Evolutionary conservation across 2,797 vertebrate species (phyloP).

Genomic region (Knipowitschia caucasica): DNA sequence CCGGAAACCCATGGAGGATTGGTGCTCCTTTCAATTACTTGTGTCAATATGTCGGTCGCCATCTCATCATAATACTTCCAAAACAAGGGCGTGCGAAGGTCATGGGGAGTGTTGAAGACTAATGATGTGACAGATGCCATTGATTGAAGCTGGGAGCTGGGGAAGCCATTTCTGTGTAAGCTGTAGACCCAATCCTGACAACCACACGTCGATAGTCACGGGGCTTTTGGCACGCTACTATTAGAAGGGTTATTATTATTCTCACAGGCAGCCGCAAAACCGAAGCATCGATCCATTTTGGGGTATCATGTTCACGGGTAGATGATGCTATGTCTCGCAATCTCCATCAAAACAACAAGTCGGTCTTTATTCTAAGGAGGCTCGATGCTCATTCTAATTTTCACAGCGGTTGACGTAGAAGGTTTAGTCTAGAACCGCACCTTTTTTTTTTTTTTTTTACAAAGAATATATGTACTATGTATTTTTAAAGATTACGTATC

Average conservation of each 20-base stretch:
- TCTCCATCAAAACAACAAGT: constrained; percentile 33
- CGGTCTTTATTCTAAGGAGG: constrained; percentile 33
- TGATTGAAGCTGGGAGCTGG: constrained; percentile 54
- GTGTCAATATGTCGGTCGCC: constrained; percentile 10
- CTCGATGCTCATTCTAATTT: no score
- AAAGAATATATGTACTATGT: no score
- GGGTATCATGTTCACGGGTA: constrained; percentile 41
- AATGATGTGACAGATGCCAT: constrained; percentile 60
- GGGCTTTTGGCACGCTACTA: constrained; percentile 46
- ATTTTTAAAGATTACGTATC: no score
- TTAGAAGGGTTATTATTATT: constrained; percentile 42
- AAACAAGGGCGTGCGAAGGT: constrained; percentile 54
- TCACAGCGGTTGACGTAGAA: no score
- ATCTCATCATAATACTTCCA: constrained; percentile 18
- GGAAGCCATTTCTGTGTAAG: constrained; percentile 45
- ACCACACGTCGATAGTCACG: constrained; percentile 38
- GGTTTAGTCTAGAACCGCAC: no score
- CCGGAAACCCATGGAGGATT: constrained; percentile 10
- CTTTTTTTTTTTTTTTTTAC: no score
- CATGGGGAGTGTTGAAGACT: constrained; percentile 43
- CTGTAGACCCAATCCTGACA: constrained; percentile 16
- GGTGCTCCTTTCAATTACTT: not conserved
- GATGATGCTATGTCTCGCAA: constrained; percentile 19
- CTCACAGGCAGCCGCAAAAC: constrained; percentile 23
- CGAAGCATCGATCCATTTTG: constrained; percentile 46